phyloP scores from a whole-genome alignment of 2,888 invertebrate species.

The Trichogramma evanescens region DNA sequence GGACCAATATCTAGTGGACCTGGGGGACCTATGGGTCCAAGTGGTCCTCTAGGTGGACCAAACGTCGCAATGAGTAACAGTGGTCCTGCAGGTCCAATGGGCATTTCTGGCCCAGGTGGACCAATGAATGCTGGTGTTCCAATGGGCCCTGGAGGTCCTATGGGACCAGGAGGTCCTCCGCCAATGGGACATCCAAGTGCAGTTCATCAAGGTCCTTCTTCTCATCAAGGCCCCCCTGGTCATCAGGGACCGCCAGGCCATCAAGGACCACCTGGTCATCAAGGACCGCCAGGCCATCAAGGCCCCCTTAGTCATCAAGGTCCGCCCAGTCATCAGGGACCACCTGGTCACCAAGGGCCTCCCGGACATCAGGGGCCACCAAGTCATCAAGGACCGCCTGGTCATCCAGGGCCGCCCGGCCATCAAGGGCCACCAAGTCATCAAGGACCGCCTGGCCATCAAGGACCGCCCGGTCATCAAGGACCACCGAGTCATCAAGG shows the following conservation, averaged over 20 bases:
- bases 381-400: conserved; percentile 11
- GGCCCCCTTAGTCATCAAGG: not conserved
- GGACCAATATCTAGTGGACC: conserved; percentile 6
- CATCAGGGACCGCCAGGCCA: not conserved
- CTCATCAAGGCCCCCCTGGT: not conserved
- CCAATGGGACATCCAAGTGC: conserved; percentile 29
- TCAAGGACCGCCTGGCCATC: conserved; percentile 10
- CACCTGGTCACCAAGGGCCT: conserved; percentile 27
- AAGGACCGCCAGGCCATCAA: conserved; percentile 17
- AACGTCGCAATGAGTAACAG: conserved; percentile 2
- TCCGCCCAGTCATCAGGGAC: conserved; percentile 33
- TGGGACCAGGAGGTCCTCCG: conserved; percentile 18
- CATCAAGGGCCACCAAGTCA: conserved; percentile 13
- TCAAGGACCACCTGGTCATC: not conserved
- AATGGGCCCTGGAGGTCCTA: conserved; percentile 17
- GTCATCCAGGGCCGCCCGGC: conserved; percentile 21
- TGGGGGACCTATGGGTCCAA: conserved; percentile 12
- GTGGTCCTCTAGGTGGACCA: conserved; percentile 16
- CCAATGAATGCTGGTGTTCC: conserved; percentile 29
- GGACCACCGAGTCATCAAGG: conserved; percentile 2
- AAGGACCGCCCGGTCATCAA: conserved; percentile 21
- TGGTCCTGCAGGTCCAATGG: conserved; percentile 46
- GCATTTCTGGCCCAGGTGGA: conserved; percentile 25
- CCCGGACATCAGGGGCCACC: conserved; percentile 38
- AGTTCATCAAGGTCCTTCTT: not conserved